A percentile compares a stretch with the other conserved stretches of the same genome.
These are phyloP conservation scores for Channa striata DNA, from an alignment of 2,797 vertebrate genomes.

Conservation along the genomic window DNA sequence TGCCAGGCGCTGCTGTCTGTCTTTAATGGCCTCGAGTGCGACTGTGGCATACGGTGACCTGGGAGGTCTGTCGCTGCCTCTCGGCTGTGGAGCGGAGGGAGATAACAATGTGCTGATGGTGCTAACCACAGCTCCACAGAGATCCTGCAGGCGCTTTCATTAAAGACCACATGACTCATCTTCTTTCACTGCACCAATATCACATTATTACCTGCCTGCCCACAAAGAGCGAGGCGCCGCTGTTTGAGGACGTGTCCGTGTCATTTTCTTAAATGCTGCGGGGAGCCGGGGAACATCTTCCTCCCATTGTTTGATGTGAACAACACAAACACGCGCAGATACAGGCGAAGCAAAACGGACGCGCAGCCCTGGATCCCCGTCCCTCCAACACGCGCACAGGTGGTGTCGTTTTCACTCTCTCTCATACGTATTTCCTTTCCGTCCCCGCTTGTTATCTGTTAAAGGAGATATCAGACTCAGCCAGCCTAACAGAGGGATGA, in stretches of 20 bases:
- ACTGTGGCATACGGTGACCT: conserved; percentile 47
- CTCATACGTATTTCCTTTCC: conserved; percentile 44
- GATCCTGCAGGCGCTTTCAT: conserved; percentile 67
- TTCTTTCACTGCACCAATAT: conserved; percentile 59
- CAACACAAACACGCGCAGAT: conserved; percentile 38
- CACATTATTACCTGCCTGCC: conserved; percentile 33
- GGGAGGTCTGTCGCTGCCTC: conserved; percentile 64
- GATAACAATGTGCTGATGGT: conserved; percentile 80
- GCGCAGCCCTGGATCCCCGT: conserved; percentile 24
- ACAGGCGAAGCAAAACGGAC: conserved; percentile 20
- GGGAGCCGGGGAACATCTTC: conserved; percentile 57
- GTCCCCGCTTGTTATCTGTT: conserved; percentile 62
- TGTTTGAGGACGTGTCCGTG: conserved; percentile 54
- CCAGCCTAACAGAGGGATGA: conserved; percentile 50
- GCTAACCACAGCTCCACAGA: conserved; percentile 63
- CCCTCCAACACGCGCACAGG: conserved; percentile 12
- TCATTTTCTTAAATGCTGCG: conserved; percentile 57
- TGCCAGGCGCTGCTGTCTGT: conserved; percentile 58
- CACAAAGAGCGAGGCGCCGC: conserved; percentile 52
- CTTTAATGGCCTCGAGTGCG: conserved; percentile 69
- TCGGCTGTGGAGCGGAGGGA: conserved; percentile 63
- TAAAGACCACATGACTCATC: conserved; percentile 73
- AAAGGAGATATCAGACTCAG: conserved; percentile 54
- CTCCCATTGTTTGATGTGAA: conserved; percentile 57
- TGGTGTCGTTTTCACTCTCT: conserved; percentile 38